phyloP scores from a whole-genome alignment of 2,888 invertebrate genomes.

The Aphidius colemani region DNA sequence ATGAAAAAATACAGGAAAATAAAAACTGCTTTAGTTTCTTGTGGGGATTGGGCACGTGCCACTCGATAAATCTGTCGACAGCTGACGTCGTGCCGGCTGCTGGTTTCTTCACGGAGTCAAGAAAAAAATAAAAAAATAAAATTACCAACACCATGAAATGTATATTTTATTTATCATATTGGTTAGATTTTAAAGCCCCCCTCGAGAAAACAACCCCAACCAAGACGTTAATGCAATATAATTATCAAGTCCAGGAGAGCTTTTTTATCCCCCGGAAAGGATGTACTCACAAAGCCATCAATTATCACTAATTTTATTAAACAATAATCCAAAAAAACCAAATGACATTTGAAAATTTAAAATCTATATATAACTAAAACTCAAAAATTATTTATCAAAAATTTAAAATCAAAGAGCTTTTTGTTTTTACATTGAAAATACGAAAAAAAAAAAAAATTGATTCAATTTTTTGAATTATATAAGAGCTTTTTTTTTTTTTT shows the following conservation, averaged over 20 bases:
- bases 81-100: slow-evolving; percentile 52
- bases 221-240: slow-evolving; percentile 5
- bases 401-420: too few species aligned
- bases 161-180: neutral
- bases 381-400: too few species aligned
- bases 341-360: too few species aligned
- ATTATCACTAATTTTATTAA: neutral
- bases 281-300: neutral
- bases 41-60: slow-evolving; percentile 58
- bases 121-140: neutral
- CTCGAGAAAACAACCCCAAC: slow-evolving; percentile 14
- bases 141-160: slow-evolving; percentile 6
- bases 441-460: too few species aligned
- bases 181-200: slow-evolving; percentile 5
- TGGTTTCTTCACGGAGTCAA: slow-evolving; percentile 1
- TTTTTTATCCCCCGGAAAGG: slow-evolving; percentile 39
- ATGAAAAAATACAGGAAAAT: slow-evolving; percentile 20
- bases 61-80: slow-evolving; percentile 61
- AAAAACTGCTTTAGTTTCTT: slow-evolving; percentile 26
- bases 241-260: slow-evolving; percentile 41
- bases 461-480: too few species aligned
- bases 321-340: too few species aligned
- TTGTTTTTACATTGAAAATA: too few species aligned
- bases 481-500: too few species aligned
- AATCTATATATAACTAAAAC: too few species aligned